A percentile compares a stretch with the other conserved stretches of the same genome.
These are phyloP conservation scores for Pogonognathellus flavescens DNA, from an alignment of 1,140 invertebrate species.

Conservation along the genomic window DNA sequence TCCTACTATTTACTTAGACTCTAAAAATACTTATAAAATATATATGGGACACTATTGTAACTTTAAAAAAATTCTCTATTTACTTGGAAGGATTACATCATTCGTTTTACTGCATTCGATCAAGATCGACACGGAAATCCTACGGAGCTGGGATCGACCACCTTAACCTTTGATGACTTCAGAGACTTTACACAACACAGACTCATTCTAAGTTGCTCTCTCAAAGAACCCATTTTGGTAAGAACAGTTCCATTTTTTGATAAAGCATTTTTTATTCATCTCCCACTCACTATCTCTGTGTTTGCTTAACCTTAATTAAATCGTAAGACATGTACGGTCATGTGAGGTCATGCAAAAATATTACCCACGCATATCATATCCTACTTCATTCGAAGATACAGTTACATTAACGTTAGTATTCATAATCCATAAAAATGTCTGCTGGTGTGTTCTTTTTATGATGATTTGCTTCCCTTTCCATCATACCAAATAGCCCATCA, in stretches of 20 bases:
- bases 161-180: slow-evolving; percentile 67
- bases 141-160: slow-evolving; percentile 63
- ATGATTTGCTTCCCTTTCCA: background rate
- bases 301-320: background rate
- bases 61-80: slow-evolving; percentile 36
- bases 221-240: slow-evolving; percentile 65
- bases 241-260: slow-evolving; percentile 23
- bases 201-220: slow-evolving; percentile 66
- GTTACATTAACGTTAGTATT: background rate
- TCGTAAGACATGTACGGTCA: no score
- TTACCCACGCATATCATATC: no score
- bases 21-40: no score
- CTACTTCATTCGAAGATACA: no score
- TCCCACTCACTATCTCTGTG: background rate
- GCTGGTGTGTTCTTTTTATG: background rate
- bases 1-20: no score
- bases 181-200: slow-evolving; percentile 65
- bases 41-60: background rate
- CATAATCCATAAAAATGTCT: background rate
- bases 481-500: background rate
- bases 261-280: background rate
- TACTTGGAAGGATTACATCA: slow-evolving; percentile 63
- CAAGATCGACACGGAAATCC: slow-evolving; percentile 66
- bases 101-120: slow-evolving; percentile 66
- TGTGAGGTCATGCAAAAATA: no score